Evolutionary conservation across 2,888 invertebrate species (phyloP).

Genomic region (Leptodirus hochenwartii): DNA sequence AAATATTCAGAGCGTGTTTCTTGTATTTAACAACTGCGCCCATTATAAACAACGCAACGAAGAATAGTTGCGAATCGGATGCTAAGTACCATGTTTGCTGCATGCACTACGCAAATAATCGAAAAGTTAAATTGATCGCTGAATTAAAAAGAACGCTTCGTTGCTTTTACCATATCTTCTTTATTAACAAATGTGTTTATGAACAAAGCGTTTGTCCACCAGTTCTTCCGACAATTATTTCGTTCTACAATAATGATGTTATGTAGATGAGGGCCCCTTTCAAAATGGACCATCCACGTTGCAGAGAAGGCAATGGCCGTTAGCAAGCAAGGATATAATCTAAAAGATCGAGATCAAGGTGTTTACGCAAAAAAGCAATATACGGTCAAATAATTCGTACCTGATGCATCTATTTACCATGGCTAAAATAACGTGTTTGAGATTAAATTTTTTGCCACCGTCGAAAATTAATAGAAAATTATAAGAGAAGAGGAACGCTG

Average conservation of each 20-base stretch:
- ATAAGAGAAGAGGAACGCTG: too few species aligned
- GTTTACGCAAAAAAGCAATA: too few species aligned
- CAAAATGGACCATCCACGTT: slow-evolving; percentile 16
- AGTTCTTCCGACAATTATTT: slow-evolving; percentile 17
- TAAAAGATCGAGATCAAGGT: too few species aligned
- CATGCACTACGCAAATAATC: too few species aligned
- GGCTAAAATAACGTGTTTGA: slow-evolving; percentile 15
- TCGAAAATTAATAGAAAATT: too few species aligned
- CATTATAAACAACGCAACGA: slow-evolving; percentile 17
- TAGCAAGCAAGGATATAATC: slow-evolving; percentile 16
- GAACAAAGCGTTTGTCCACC: slow-evolving; percentile 18
- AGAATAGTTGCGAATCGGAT: slow-evolving; percentile 21
- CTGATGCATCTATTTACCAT: slow-evolving; percentile 20
- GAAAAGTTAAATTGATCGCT: too few species aligned
- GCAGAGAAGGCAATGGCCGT: slow-evolving; percentile 15
- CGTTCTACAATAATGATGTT: slow-evolving; percentile 15
- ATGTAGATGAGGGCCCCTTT: slow-evolving; percentile 18
- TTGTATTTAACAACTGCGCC: slow-evolving; percentile 16
- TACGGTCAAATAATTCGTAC: too few species aligned
- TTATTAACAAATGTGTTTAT: slow-evolving; percentile 17
- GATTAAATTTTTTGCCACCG: too few species aligned
- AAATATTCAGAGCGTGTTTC: slow-evolving; percentile 12
- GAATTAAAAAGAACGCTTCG: too few species aligned
- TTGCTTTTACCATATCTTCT: slow-evolving; percentile 16
- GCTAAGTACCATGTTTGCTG: slow-evolving; percentile 23